Evolutionary conservation across 2,113 vertebrate species (phyloP).

Genomic region (Geothlypis trichas): DNA sequence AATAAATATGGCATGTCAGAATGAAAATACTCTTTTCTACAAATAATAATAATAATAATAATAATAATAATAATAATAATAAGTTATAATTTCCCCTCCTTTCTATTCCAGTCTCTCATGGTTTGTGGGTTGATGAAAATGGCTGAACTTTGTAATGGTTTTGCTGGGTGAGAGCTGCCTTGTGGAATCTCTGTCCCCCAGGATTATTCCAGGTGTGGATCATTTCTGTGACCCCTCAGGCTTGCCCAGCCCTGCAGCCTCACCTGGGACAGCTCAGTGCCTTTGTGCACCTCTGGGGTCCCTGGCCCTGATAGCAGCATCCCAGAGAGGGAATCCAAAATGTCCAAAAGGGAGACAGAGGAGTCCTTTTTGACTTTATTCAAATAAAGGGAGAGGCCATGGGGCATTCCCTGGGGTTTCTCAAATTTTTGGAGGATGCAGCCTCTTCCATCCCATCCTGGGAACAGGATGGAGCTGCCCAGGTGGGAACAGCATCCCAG

Average conservation of each 20-base stretch:
- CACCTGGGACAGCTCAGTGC: background rate
- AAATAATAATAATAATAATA: background rate
- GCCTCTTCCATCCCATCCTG: too few relatives aligned
- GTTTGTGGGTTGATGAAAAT: background rate
- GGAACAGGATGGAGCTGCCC: too few relatives aligned
- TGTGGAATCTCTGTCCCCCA: background rate
- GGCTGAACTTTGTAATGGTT: background rate
- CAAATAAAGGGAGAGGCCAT: too few relatives aligned
- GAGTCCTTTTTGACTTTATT: too few relatives aligned
- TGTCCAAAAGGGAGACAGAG: too few relatives aligned
- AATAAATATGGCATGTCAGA: background rate
- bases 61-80: too few relatives aligned
- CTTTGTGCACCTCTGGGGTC: background rate
- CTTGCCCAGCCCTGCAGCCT: background rate
- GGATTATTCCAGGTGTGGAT: background rate
- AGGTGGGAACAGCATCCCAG: too few relatives aligned
- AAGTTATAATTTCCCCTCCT: too few relatives aligned
- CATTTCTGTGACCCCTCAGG: background rate
- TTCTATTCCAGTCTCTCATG: fast-evolving
- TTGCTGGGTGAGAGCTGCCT: background rate
- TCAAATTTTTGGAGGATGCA: too few relatives aligned
- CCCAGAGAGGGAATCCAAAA: background rate
- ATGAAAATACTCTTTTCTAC: background rate
- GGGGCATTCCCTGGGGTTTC: too few relatives aligned
- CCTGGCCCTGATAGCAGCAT: background rate